Evolutionary conservation across 2,888 invertebrate species (phyloP).

Genomic region (Oasisia sp.): DNA sequence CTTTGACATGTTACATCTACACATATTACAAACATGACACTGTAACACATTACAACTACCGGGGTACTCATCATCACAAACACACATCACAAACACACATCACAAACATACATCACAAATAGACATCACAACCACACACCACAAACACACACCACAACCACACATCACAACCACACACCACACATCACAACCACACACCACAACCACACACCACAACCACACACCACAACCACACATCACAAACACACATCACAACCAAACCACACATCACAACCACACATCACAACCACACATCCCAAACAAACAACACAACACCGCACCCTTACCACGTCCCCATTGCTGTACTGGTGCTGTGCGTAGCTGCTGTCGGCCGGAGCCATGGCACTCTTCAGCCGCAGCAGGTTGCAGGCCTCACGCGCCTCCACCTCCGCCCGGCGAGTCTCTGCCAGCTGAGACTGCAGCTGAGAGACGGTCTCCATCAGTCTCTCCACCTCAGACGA

Average conservation of each 20-base stretch:
- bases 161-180: no score
- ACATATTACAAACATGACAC: no score
- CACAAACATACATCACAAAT: not conserved
- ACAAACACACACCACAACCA: not conserved
- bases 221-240: not conserved
- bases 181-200: not conserved
- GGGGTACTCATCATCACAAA: no score
- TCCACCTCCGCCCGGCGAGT: conserved; percentile 28
- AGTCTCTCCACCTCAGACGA: conserved; percentile 48
- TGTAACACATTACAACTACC: no score
- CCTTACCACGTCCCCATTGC: not conserved
- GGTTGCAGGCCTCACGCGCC: conserved; percentile 34
- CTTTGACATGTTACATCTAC: no score
- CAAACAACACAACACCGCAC: not conserved
- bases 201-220: not conserved
- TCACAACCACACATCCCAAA: not conserved
- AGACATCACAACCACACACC: not conserved
- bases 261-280: not conserved
- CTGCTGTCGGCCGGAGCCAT: not conserved
- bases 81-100: not conserved
- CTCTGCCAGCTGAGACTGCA: conserved; percentile 48
- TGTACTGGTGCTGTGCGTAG: not conserved
- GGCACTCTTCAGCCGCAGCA: conserved; percentile 26
- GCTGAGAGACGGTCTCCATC: conserved; percentile 47
- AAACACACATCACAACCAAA: not conserved